These are phyloP conservation scores for Lycophotia porphyrea DNA, from an alignment of 2,888 invertebrate genomes.

Conservation along the genomic window DNA sequence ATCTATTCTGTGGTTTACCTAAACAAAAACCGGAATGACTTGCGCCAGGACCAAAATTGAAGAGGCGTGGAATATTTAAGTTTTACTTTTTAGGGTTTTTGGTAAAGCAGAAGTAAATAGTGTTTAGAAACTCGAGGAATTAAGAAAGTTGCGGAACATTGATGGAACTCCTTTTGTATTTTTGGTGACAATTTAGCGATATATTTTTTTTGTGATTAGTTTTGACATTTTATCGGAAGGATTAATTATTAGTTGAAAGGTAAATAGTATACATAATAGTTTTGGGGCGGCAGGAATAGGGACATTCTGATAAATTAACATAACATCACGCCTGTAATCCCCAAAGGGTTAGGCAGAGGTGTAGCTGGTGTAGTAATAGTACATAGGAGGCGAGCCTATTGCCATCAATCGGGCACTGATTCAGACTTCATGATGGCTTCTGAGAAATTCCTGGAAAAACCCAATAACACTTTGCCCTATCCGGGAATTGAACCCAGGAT, in stretches of 20 bases:
- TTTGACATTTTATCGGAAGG: not conserved
- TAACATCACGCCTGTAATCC: too few relatives aligned
- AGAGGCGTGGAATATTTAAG: constrained; percentile 58
- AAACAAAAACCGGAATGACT: constrained; percentile 65
- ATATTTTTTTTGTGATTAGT: not conserved
- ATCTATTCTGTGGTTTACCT: not conserved
- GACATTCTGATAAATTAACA: not conserved
- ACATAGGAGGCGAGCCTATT: too few relatives aligned
- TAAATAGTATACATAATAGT: not conserved
- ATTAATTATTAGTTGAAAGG: not conserved
- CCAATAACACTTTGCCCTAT: too few relatives aligned
- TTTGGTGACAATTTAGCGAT: not conserved
- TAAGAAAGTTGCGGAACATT: constrained; percentile 15
- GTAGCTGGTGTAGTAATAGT: too few relatives aligned
- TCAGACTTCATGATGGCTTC: too few relatives aligned
- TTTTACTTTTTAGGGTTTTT: constrained; percentile 11
- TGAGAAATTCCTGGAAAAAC: too few relatives aligned
- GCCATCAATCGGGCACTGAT: too few relatives aligned
- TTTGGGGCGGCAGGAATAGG: not conserved
- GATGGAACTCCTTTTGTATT: not conserved
- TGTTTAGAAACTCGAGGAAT: constrained; percentile 18
- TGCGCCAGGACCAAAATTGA: constrained; percentile 48
- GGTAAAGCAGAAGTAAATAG: constrained; percentile 30
- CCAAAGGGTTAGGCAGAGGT: too few relatives aligned
- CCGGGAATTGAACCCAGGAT: too few relatives aligned